Base-by-base conservation (phyloP, 2,113 vertebrate genomes). In the Cyprinodon tularosa region DNA sequence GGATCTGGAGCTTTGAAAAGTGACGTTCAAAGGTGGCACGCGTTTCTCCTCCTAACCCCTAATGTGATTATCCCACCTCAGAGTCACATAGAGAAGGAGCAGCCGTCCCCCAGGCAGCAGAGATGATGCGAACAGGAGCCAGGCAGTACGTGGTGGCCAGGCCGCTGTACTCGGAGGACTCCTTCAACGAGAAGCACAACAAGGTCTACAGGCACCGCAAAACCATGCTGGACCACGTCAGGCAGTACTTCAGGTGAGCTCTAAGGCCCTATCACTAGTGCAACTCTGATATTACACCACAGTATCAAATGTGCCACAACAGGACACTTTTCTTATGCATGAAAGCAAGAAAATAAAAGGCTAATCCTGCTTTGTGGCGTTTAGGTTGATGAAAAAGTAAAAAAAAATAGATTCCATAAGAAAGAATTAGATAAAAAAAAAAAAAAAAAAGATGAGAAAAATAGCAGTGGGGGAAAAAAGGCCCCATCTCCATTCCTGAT, bases 111-210 rank as follows among this genome's bases (percentile, higher is more conserved):
- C 39, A 29, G 63, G 78, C 73, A 82, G 72, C 57, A 48, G 66
- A 81, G 86, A 97, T 95, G 96, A 94, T 95, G 68, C 94, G 95
- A 85, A 76, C 94, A 10, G 82, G 93, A 74, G 94, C 93, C 4
- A 94, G 91, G 77, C 95, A 96, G 86, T 99, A 98, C 37, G 71
- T 94, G 70, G 94, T 98, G 88, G 89, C 92, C 89, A 94, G 98
- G 85, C 93, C 94, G 0, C 90, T 98, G 37, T 99, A 97, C 83
- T 97, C 97, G 0, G 95, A 96, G 86, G 95, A 96, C 17, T 63
- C 76, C 3, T 99, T 99, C 66, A 79, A 83, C 0, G 89, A 94
- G 74, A 94, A 96, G 2, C 86, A 98, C 17, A 90, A 94, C 81
- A 98, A 95, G 89, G 74, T 94, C 78, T 80, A 91, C 2, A 94